phyloP scores from a whole-genome alignment of 2,113 vertebrate species.

The Prochilodus magdalenae region DNA sequence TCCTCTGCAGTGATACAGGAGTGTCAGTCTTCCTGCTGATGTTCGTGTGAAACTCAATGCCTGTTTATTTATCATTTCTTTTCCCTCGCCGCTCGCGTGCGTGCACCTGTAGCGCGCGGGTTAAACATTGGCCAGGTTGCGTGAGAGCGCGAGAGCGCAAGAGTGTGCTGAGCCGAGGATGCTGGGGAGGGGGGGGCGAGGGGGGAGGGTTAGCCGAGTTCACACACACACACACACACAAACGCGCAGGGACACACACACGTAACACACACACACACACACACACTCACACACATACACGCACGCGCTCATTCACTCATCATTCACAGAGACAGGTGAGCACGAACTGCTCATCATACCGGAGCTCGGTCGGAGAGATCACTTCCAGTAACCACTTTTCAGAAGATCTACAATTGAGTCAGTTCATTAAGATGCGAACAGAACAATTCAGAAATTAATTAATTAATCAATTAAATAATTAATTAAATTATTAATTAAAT shows the following conservation, averaged over 20 bases:
- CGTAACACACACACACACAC: no score
- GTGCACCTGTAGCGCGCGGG: conserved; percentile 50
- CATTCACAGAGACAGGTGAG: not conserved
- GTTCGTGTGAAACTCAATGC: not conserved
- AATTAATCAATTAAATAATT: no score
- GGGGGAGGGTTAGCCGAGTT: not conserved
- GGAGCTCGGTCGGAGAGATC: no score
- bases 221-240: conserved; percentile 11
- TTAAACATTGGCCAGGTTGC: conserved; percentile 50
- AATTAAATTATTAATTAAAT: no score
- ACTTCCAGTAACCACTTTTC: no score
- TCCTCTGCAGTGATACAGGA: no score
- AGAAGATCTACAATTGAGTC: no score
- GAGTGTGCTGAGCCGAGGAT: conserved; percentile 22
- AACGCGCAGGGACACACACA: not conserved
- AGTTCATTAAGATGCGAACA: no score
- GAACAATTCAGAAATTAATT: no score
- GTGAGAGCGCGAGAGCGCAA: conserved; percentile 38
- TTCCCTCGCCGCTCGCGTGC: conserved; percentile 64
- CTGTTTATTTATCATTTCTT: not conserved
- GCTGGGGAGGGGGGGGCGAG: not conserved
- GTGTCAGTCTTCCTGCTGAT: not conserved
- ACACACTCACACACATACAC: not conserved
- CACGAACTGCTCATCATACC: no score
- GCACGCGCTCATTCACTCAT: not conserved